Evolutionary conservation across 1,140 invertebrate genomes (phyloP).

Genomic region (Trypoxylus dichotomus): DNA sequence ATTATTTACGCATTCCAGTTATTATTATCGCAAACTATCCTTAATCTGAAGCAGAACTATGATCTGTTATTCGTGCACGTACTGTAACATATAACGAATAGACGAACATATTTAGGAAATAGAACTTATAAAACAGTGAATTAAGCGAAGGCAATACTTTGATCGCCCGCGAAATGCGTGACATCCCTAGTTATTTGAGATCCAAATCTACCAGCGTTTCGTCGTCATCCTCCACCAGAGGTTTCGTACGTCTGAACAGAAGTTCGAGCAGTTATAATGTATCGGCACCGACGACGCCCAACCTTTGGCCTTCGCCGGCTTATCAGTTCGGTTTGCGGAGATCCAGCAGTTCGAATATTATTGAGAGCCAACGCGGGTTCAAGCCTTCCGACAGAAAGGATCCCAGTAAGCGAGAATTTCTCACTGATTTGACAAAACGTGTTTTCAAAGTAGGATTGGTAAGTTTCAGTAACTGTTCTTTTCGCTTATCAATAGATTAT

Average conservation of each 20-base stretch:
- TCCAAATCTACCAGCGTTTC: not conserved
- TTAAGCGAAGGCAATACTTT: too few relatives aligned
- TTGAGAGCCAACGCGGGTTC: conserved; percentile 67
- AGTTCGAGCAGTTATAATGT: conserved; percentile 37
- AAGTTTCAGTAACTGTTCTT: conserved; percentile 51
- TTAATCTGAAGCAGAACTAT: too few relatives aligned
- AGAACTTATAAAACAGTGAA: too few relatives aligned
- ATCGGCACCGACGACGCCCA: conserved; percentile 38
- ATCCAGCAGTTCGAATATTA: conserved; percentile 45
- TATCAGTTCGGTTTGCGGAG: conserved; percentile 39
- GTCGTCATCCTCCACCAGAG: not conserved
- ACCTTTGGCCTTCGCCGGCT: conserved; percentile 31
- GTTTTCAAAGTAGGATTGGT: conserved; percentile 79
- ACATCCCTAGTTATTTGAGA: conserved; percentile 23
- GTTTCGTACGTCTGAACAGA: conserved; percentile 27
- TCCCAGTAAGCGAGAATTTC: conserved; percentile 75
- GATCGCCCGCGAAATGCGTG: not conserved
- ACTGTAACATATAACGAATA: too few relatives aligned
- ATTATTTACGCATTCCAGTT: too few relatives aligned
- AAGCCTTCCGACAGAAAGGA: conserved; percentile 83
- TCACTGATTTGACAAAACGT: conserved; percentile 75
- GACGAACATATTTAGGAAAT: too few relatives aligned
- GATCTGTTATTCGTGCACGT: too few relatives aligned
- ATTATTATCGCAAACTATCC: too few relatives aligned
- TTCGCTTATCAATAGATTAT: too few relatives aligned